Evolutionary conservation across 2,888 invertebrate genomes (phyloP).

Genomic region (Plutella xylostella): DNA sequence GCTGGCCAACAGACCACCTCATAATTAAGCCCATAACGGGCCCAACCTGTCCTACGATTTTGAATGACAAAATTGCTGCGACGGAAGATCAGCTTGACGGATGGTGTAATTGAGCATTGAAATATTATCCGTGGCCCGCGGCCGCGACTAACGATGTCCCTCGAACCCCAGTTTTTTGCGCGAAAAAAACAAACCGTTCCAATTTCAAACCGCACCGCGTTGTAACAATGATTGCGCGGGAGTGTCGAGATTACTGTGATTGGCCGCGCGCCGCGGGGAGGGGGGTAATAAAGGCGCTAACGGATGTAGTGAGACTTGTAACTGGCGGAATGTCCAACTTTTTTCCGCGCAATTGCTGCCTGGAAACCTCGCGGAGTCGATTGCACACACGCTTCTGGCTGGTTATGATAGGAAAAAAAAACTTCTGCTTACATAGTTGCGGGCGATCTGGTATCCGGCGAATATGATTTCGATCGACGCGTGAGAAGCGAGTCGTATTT

Average conservation of each 20-base stretch:
- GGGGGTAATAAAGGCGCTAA: slow-evolving; percentile 33
- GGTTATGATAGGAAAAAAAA: slow-evolving; percentile 25
- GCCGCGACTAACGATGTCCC: slow-evolving; percentile 30
- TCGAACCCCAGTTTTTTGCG: not conserved
- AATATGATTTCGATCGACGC: not conserved
- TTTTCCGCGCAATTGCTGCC: slow-evolving; percentile 34
- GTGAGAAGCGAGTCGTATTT: slow-evolving; percentile 1
- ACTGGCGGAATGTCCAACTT: slow-evolving; percentile 29
- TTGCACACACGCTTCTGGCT: no score
- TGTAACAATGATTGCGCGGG: slow-evolving; percentile 31
- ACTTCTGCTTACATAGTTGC: not conserved
- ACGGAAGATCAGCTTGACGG: slow-evolving; percentile 36
- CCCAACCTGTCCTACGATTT: slow-evolving; percentile 35
- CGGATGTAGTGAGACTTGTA: slow-evolving; percentile 29
- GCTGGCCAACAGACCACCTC: slow-evolving; percentile 29
- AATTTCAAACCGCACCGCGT: slow-evolving; percentile 32
- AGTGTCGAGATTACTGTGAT: slow-evolving; percentile 52
- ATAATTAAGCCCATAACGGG: slow-evolving; percentile 55
- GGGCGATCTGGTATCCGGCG: not conserved
- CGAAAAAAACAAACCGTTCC: slow-evolving; percentile 19
- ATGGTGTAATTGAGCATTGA: slow-evolving; percentile 49
- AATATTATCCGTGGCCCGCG: slow-evolving; percentile 37
- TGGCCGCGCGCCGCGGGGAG: slow-evolving; percentile 32
- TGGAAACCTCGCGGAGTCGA: slow-evolving; percentile 29
- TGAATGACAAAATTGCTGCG: slow-evolving; percentile 48